A percentile compares a stretch with the other conserved stretches of the same genome.
phyloP scores from a whole-genome alignment of 2,113 vertebrate species.

The Aplodontia rufa region DNA sequence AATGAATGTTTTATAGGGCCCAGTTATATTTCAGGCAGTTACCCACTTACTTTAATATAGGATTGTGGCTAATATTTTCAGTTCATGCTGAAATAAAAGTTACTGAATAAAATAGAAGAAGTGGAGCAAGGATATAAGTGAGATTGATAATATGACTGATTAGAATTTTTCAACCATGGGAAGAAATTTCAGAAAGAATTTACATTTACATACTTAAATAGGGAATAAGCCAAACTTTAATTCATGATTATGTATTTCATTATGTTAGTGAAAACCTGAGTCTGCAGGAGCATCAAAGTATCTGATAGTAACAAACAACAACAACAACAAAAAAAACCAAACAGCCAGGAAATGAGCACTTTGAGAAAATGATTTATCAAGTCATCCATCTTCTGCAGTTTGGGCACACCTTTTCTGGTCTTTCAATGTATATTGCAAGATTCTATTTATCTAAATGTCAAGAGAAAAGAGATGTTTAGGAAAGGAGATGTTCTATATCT shows the following conservation, averaged over 20 bases:
- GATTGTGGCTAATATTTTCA: slow-evolving; percentile 39
- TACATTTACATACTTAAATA: slow-evolving; percentile 43
- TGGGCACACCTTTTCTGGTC: not conserved
- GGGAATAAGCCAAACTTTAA: not conserved
- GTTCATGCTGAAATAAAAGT: not conserved
- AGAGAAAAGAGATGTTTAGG: not conserved
- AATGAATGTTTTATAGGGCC: slow-evolving; percentile 32
- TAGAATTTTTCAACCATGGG: slow-evolving; percentile 28
- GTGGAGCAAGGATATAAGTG: not conserved
- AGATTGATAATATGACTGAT: slow-evolving; percentile 5
- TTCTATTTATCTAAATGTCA: slow-evolving; percentile 25
- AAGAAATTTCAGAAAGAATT: slow-evolving; percentile 40
- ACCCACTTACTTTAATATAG: not conserved
- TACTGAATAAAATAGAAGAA: slow-evolving; percentile 16
- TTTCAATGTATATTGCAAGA: slow-evolving; percentile 1
- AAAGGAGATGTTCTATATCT: not conserved
- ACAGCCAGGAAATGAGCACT: not conserved
- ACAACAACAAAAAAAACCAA: slow-evolving; percentile 26
- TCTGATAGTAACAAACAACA: slow-evolving; percentile 59
- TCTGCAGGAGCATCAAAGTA: not conserved
- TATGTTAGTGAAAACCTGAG: not conserved
- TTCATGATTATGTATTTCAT: slow-evolving; percentile 41
- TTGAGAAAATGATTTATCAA: slow-evolving; percentile 33
- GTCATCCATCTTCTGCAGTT: not conserved
- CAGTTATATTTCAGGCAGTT: slow-evolving; percentile 42